These are phyloP conservation scores for cat (Felis catus) DNA, from an alignment of 2,113 vertebrate genomes.

Conservation along the genomic window F.catus_Fca126_mat1.0 CM031425.1:60076501-60077000, in stretches of 20 bases:
- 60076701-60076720: conserved; percentile 54
- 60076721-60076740: conserved; percentile 61
- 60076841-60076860: background rate
- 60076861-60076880: conserved; percentile 84
- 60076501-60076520: background rate
- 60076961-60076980: conserved; percentile 27
- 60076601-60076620: background rate
- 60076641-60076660: background rate
- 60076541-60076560: background rate
- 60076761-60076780: background rate
- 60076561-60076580: background rate
- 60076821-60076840: background rate
- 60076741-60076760: background rate
- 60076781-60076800: background rate
- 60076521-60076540: background rate
- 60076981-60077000: background rate
- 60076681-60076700: background rate
- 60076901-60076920: conserved; percentile 19
- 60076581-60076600: background rate
- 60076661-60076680: background rate
- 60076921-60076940: background rate
- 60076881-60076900: conserved; percentile 88
- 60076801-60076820: background rate
- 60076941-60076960: conserved; percentile 26
- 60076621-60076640: background rate